phyloP scores from a whole-genome alignment of 23 tunicate genomes.

The Diplosoma virens region DNA sequence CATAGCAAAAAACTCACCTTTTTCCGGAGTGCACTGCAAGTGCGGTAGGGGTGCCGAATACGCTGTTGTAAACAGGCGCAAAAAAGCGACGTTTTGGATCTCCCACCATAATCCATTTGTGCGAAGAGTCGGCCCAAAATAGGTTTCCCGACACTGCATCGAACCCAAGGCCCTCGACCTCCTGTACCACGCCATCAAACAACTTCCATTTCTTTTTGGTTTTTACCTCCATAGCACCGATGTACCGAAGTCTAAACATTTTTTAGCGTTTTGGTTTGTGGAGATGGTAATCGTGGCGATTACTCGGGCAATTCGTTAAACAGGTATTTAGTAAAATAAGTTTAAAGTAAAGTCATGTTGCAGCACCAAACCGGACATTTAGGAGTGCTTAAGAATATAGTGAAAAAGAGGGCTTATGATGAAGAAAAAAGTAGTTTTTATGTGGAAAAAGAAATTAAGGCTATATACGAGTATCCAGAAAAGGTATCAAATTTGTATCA shows the following conservation, averaged over 20 bases:
- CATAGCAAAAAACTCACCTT: conserved; percentile 22
- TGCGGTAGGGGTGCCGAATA: conserved; percentile 18
- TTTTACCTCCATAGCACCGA: conserved; percentile 35
- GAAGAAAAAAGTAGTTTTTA: no score
- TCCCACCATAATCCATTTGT: conserved; percentile 89
- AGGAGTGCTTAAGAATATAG: no score
- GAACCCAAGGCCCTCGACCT: conserved; percentile 72
- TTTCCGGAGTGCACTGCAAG: conserved; percentile 73
- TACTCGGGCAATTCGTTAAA: no score
- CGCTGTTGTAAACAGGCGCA: conserved; percentile 43
- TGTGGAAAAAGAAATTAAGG: no score
- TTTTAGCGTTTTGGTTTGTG: no score
- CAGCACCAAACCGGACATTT: no score
- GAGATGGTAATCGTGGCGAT: no score
- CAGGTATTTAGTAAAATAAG: no score
- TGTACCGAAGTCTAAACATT: background rate
- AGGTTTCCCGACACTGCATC: conserved; percentile 79
- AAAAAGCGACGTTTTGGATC: conserved; percentile 38
- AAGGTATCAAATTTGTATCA: no score
- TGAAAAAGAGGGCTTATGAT: no score
- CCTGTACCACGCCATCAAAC: conserved; percentile 82
- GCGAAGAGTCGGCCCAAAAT: conserved; percentile 87
- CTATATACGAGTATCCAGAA: no score
- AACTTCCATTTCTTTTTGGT: background rate
- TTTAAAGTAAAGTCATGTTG: no score